Evolutionary conservation across 2,888 invertebrate genomes (phyloP).

Genomic region (Rhagophthalmus giganteus): DNA sequence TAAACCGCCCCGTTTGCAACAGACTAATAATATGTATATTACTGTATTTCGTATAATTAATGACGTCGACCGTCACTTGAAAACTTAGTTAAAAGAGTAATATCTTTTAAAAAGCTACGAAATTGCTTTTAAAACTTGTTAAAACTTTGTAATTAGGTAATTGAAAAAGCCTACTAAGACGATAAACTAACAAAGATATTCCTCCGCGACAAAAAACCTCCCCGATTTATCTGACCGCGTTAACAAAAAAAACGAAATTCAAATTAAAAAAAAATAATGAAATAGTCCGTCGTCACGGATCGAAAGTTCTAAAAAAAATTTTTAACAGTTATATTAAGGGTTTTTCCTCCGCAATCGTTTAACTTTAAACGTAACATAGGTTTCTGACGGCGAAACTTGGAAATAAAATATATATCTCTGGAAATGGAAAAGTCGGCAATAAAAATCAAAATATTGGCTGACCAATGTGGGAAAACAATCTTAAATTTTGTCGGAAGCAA

Average conservation of each 20-base stretch:
- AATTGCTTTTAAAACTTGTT: slow-evolving; percentile 55
- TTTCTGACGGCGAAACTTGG: slow-evolving; percentile 29
- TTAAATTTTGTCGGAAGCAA: slow-evolving; percentile 42
- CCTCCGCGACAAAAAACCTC: slow-evolving; percentile 3
- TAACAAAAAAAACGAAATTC: no score
- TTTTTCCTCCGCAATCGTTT: slow-evolving; percentile 17
- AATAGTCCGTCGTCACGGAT: no score
- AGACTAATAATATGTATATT: slow-evolving; percentile 30
- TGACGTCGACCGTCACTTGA: slow-evolving; percentile 26
- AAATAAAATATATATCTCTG: slow-evolving; percentile 38
- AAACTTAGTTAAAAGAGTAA: slow-evolving; percentile 49
- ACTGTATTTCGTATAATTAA: slow-evolving; percentile 31
- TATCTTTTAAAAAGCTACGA: slow-evolving; percentile 50
- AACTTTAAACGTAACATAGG: slow-evolving; percentile 31
- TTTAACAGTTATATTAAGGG: slow-evolving; percentile 19
- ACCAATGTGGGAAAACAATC: slow-evolving; percentile 47
- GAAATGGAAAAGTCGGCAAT: slow-evolving; percentile 46
- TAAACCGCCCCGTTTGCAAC: slow-evolving; percentile 17
- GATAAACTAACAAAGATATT: slow-evolving; percentile 30
- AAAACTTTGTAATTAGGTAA: slow-evolving; percentile 55
- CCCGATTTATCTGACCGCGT: slow-evolving; percentile 4
- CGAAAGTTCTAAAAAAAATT: slow-evolving; percentile 2
- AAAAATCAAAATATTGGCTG: slow-evolving; percentile 52
- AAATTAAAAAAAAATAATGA: no score
- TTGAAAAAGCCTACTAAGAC: slow-evolving; percentile 49